Percentiles rank a stretch among this genome's conserved stretches.
Conservation (phyloP, 1,140 invertebrate species). For the Globodera ellingtonae region DNA sequence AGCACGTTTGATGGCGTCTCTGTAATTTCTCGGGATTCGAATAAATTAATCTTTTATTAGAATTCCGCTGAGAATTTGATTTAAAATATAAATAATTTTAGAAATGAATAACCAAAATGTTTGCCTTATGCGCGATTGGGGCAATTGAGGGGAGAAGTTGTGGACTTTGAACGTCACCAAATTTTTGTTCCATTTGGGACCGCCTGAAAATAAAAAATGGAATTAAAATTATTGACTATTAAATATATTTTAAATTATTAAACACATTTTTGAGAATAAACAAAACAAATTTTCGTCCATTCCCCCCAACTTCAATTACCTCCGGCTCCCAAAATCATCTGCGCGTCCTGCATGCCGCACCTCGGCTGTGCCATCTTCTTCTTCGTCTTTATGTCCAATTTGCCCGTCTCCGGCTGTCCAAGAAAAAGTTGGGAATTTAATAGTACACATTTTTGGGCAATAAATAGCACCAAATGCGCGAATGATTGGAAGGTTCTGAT, state of each 20-base stretch:
- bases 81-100: not conserved
- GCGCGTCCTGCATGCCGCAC: constrained; percentile 59
- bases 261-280: too few relatives aligned
- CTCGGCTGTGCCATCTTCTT: constrained; percentile 63
- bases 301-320: constrained; percentile 17
- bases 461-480: constrained; percentile 8
- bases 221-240: not conserved
- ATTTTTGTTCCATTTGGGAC: constrained; percentile 57
- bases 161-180: constrained; percentile 60
- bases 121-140: constrained; percentile 47
- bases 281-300: too few relatives aligned
- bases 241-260: too few relatives aligned
- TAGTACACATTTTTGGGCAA: constrained; percentile 11
- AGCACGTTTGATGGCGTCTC: constrained; percentile 56
- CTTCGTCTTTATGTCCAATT: constrained; percentile 54
- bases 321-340: constrained; percentile 48
- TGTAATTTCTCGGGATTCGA: not conserved
- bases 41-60: too few relatives aligned
- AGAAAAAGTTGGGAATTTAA: constrained; percentile 63
- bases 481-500: not conserved
- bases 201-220: not conserved
- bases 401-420: constrained; percentile 47
- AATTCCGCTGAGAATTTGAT: constrained; percentile 22
- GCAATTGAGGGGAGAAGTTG: constrained; percentile 55
- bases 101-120: constrained; percentile 11